These are phyloP conservation scores for Eudasyphora cyanicolor DNA, from an alignment of 2,888 invertebrate genomes.

Conservation along the genomic window DNA sequence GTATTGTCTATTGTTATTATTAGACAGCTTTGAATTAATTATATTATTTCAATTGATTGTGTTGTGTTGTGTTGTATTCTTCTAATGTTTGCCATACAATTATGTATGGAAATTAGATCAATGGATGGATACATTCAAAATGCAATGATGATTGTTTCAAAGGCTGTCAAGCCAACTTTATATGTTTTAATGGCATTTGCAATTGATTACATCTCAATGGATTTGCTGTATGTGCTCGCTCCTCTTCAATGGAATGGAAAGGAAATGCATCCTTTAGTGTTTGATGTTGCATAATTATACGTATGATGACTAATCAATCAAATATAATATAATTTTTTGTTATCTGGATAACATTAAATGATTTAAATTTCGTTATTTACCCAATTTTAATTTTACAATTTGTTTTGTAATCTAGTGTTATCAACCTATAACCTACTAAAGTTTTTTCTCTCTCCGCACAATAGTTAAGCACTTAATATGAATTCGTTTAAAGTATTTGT, in stretches of 20 bases:
- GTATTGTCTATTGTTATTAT: constrained; percentile 18
- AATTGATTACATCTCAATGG: not conserved
- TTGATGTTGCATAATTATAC: not conserved
- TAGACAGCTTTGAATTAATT: constrained; percentile 22
- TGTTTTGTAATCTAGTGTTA: no score
- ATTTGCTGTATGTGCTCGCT: not conserved
- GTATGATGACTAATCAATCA: no score
- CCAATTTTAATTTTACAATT: no score
- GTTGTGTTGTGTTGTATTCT: not conserved
- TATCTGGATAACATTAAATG: no score
- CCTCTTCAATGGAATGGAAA: not conserved
- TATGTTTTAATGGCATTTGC: not conserved
- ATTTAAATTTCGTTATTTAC: no score
- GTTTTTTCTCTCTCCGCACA: no score
- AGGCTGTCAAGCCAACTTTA: not conserved
- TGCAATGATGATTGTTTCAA: not conserved
- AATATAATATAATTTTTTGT: no score
- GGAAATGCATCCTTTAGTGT: not conserved
- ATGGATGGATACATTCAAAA: not conserved
- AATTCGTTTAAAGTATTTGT: no score
- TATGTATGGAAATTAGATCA: constrained; percentile 2
- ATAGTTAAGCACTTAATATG: no score
- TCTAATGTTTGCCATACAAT: constrained; percentile 1
- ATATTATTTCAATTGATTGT: constrained; percentile 10
- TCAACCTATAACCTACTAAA: no score